A percentile compares a stretch with the other conserved stretches of the same genome.
Conservation (phyloP, 1,140 invertebrate genomes). For the Drosophila yakuba region DNA sequence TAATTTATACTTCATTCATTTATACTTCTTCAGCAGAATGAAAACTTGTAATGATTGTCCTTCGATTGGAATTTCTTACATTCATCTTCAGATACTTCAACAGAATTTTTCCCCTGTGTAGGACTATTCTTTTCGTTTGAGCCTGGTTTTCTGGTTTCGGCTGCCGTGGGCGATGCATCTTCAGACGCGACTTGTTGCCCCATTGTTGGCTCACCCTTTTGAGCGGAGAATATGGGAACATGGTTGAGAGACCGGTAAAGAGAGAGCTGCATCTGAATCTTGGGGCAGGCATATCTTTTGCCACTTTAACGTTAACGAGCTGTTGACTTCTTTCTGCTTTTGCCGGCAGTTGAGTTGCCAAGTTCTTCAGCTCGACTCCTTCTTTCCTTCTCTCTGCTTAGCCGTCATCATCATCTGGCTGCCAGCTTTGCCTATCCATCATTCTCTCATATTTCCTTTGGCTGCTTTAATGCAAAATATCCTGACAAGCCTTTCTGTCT, state of each 20-base stretch:
- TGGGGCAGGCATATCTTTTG: conserved; percentile 67
- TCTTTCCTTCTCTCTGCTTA: background rate
- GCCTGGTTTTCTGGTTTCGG: conserved; percentile 46
- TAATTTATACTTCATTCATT: no score
- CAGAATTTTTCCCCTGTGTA: conserved; percentile 17
- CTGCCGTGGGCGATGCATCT: conserved; percentile 76
- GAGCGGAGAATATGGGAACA: conserved; percentile 19
- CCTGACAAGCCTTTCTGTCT: conserved; percentile 37
- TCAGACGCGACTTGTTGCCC: conserved; percentile 82
- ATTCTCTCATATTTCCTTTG: conserved; percentile 25
- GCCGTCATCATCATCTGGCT: background rate
- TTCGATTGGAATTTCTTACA: background rate
- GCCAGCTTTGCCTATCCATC: conserved; percentile 19
- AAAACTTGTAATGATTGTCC: no score
- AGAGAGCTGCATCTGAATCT: conserved; percentile 46
- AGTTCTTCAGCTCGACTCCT: conserved; percentile 23
- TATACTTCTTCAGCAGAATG: no score
- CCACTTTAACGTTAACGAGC: conserved; percentile 84
- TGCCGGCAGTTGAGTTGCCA: conserved; percentile 67
- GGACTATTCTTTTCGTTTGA: conserved; percentile 8
- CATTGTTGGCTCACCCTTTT: conserved; percentile 75
- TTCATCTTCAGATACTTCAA: background rate
- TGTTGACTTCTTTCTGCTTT: conserved; percentile 81
- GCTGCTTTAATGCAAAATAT: conserved; percentile 37
- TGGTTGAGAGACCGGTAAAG: conserved; percentile 7